phyloP scores from a whole-genome alignment of 2,797 vertebrate genomes.

The Xiphophorus birchmanni region DNA sequence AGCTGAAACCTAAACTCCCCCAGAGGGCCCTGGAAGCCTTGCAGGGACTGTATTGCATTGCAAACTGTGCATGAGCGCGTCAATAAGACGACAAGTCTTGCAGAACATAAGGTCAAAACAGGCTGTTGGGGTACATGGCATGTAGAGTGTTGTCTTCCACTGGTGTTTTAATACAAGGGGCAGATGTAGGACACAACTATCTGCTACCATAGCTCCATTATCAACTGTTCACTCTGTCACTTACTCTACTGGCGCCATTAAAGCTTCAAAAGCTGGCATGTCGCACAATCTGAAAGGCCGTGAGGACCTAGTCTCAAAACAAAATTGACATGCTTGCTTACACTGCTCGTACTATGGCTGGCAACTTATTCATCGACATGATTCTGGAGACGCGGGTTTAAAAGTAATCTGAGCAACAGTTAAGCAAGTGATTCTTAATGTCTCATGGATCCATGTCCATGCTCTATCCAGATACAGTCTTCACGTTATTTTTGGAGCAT shows the following conservation, averaged over 20 bases:
- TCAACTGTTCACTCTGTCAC: slow-evolving; percentile 58
- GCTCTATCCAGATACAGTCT: not conserved
- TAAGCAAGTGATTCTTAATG: not conserved
- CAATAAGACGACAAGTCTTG: slow-evolving; percentile 39
- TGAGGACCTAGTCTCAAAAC: slow-evolving; percentile 30
- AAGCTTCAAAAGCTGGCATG: slow-evolving; percentile 53
- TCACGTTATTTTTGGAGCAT: not conserved
- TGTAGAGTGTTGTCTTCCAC: slow-evolving; percentile 65
- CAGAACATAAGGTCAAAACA: slow-evolving; percentile 57
- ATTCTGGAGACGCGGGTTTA: slow-evolving; percentile 2
- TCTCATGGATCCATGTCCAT: not conserved
- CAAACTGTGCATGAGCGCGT: slow-evolving; percentile 17
- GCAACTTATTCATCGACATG: not conserved
- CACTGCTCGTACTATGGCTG: slow-evolving; percentile 20
- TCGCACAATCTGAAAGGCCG: slow-evolving; percentile 37
- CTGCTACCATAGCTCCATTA: slow-evolving; percentile 52
- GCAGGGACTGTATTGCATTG: slow-evolving; percentile 2
- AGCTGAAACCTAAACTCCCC: slow-evolving; percentile 22
- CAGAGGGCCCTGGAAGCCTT: slow-evolving; percentile 25
- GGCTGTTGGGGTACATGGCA: slow-evolving; percentile 55
- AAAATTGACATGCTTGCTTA: slow-evolving; percentile 31
- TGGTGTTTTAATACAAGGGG: slow-evolving; percentile 59
- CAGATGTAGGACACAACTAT: slow-evolving; percentile 56
- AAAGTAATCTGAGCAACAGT: slow-evolving; percentile 3
- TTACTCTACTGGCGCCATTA: slow-evolving; percentile 54